Evolutionary conservation across 2,797 vertebrate species (phyloP).

Genomic region (Dendrocincla fuliginosa): DNA sequence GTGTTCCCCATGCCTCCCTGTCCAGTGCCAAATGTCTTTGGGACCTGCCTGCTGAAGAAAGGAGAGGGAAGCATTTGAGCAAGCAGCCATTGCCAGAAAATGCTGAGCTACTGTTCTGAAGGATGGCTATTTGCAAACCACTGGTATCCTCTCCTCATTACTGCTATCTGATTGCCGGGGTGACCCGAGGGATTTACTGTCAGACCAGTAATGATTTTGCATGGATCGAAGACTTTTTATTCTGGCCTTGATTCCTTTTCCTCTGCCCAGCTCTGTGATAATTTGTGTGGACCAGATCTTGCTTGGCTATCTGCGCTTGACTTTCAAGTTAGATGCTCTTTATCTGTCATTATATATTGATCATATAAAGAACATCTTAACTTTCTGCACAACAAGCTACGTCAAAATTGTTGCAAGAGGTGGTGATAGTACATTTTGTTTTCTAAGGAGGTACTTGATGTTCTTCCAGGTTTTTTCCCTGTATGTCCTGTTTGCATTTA

Average conservation of each 20-base stretch:
- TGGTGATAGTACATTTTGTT: neutral
- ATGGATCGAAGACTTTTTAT: neutral
- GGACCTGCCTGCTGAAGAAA: neutral
- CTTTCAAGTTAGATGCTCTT: constrained; percentile 17
- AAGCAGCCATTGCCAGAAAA: neutral
- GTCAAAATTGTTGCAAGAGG: constrained; percentile 14
- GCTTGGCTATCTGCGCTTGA: neutral
- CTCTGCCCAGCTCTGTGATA: neutral
- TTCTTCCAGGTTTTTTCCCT: constrained; percentile 29
- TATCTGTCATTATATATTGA: constrained; percentile 29
- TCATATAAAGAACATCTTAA: constrained; percentile 8
- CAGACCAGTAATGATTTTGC: neutral
- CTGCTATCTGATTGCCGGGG: neutral
- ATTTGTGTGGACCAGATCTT: neutral
- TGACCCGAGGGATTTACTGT: neutral
- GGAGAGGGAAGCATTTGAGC: neutral
- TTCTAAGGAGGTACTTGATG: neutral
- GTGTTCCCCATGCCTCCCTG: neutral
- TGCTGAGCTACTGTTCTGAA: neutral
- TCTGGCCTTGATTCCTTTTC: neutral
- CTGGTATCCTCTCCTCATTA: neutral
- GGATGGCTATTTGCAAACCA: neutral
- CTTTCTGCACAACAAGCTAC: neutral
- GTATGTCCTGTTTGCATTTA: constrained; percentile 2
- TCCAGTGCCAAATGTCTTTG: neutral